phyloP scores from a whole-genome alignment of 1,140 invertebrate species.

The Pararge aegeria region DNA sequence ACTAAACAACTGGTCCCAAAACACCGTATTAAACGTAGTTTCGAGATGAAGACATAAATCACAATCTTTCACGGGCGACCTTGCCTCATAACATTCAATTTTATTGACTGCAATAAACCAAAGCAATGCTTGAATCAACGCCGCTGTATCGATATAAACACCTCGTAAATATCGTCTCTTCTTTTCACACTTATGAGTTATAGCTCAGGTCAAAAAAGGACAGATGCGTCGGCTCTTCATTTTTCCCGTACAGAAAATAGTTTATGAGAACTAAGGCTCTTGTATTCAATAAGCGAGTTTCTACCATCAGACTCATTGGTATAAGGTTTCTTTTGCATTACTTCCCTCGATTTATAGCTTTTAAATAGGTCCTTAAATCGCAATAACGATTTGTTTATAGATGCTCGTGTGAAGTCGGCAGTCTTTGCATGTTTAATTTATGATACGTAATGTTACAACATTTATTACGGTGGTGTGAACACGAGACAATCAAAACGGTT shows the following conservation, averaged over 20 bases:
- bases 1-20: slow-evolving; percentile 16
- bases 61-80: slow-evolving; percentile 68
- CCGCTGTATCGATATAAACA: slow-evolving; percentile 75
- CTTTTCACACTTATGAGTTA: slow-evolving; percentile 38
- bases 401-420: slow-evolving; percentile 45
- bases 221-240: slow-evolving; percentile 46
- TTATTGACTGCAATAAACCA: slow-evolving; percentile 78
- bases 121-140: slow-evolving; percentile 77
- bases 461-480: slow-evolving; percentile 32
- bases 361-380: slow-evolving; percentile 80
- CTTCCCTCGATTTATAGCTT: slow-evolving; percentile 65
- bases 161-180: slow-evolving; percentile 67
- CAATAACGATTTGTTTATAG: slow-evolving; percentile 80
- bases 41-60: slow-evolving; percentile 72
- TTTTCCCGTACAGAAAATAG: slow-evolving; percentile 70
- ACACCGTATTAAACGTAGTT: slow-evolving; percentile 34
- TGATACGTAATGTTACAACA: slow-evolving; percentile 37
- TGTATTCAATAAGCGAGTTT: slow-evolving; percentile 22
- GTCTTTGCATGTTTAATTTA: slow-evolving; percentile 62
- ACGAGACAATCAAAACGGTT: slow-evolving; percentile 14
- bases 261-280: slow-evolving; percentile 60
- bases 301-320: background rate
- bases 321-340: slow-evolving; percentile 37
- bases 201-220: slow-evolving; percentile 39
- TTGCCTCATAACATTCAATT: slow-evolving; percentile 77